These are phyloP conservation scores for mouse (Mus musculus) DNA, from an alignment of 2,113 vertebrate genomes.

Conservation along the genomic window DNA sequence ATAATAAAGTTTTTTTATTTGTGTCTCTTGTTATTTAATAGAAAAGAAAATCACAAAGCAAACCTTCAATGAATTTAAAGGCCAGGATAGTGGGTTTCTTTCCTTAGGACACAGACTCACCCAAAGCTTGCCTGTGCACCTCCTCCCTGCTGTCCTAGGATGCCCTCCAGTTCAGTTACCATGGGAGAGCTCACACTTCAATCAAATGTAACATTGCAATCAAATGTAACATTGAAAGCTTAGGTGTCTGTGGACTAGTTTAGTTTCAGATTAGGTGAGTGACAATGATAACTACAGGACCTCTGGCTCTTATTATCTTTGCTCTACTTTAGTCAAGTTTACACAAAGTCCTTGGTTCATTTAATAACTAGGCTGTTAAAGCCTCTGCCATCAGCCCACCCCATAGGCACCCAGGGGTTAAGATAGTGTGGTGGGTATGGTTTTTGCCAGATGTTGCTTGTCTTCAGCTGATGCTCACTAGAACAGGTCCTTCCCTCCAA, in stretches of 20 bases:
- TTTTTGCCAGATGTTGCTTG: not conserved
- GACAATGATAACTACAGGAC: not conserved
- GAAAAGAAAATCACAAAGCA: not conserved
- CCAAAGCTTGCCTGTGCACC: not conserved
- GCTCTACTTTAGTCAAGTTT: not conserved
- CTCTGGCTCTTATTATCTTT: not conserved
- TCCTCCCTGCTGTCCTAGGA: not conserved
- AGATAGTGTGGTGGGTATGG: no score
- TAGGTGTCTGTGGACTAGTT: not conserved
- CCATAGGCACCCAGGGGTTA: not conserved
- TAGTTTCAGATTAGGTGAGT: not conserved
- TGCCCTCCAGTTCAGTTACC: not conserved
- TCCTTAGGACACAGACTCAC: not conserved
- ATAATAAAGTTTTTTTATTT: slow-evolving; percentile 84
- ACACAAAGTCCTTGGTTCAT: not conserved
- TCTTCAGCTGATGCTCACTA: not conserved
- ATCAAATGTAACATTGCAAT: not conserved
- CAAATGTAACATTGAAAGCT: not conserved
- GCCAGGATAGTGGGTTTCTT: not conserved
- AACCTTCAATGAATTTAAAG: not conserved
- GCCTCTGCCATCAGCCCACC: not conserved
- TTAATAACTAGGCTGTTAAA: not conserved
- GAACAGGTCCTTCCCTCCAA: not conserved
- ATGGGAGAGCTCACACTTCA: not conserved
- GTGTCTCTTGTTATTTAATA: slow-evolving; percentile 35